Base-by-base conservation (phyloP, 2,113 vertebrate species). In the Athene cunicularia region DNA sequence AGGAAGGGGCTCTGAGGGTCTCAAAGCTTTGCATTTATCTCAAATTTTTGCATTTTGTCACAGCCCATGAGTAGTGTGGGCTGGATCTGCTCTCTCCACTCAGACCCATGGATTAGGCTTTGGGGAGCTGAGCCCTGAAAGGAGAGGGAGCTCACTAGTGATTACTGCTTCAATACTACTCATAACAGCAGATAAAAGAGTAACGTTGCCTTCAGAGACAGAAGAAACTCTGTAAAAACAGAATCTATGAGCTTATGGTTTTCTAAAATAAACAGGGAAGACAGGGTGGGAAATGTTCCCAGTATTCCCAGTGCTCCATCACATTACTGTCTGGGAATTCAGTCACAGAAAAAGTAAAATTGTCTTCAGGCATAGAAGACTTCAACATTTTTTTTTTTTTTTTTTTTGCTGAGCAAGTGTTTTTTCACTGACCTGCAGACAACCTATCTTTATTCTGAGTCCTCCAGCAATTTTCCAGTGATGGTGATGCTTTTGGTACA, bases 31-130 rank as follows among this genome's bases (percentile, higher is more conserved):
- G 12, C 23, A 28, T 81, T 86, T 88, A 11, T 64, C 39, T 23
- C 45, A 32, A 77, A 63, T 8, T 24, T 5, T 67, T 3, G 0
- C 15, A 35, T 59, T 11, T 92, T 3, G 1, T 62, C 41, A 12
- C 30, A 70, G 3, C 12, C 55, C 26, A 35, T 0, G 0, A 0
- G 0, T 16, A 45, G 11, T 24, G 14, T 60, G 49, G 9, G 24
- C 28, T 74, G 62, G 47, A 84, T 47, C 49, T 91, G 14, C 8
- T 66, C 5, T 37, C 12, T 71, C 7, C 19, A 3, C n/a, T 68
- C 35, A 89, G 35, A 74, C 10, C 30, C 39, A 11, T 2, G 35
- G 52, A 27, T 50, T 21, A 24, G n/a, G 8, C 30, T 77, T 71
- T 70, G 63, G 24, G 39, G 33, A 75, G 22, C 21, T 68, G 56